Conservation (phyloP, 2,113 vertebrate genomes). For the Pelvicachromis taeniatus region DNA sequence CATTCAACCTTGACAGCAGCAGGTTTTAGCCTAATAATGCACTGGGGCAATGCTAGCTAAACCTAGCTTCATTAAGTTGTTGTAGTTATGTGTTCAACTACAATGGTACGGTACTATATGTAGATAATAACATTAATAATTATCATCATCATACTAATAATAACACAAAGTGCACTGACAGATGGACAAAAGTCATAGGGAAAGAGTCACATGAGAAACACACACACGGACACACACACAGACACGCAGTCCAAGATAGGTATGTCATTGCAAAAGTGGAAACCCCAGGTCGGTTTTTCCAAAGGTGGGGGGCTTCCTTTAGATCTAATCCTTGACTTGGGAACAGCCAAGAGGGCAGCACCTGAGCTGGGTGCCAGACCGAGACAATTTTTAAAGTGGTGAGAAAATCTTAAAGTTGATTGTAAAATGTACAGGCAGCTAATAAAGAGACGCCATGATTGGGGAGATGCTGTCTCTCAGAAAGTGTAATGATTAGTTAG, state of each 20-base stretch:
- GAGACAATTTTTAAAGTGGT: not conserved
- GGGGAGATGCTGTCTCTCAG: rapidly evolving
- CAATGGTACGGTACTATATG: not conserved
- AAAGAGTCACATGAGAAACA: not conserved
- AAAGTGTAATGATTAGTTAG: not conserved
- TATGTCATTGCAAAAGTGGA: too few relatives aligned
- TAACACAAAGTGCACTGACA: not conserved
- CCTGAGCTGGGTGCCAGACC: rapidly evolving
- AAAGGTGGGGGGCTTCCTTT: too few relatives aligned
- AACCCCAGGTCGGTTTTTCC: too few relatives aligned
- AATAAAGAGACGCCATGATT: not conserved
- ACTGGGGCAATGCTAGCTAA: not conserved
- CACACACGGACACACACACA: not conserved
- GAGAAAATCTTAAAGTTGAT: not conserved
- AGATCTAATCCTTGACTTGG: too few relatives aligned
- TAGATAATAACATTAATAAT: not conserved
- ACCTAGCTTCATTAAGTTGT: not conserved
- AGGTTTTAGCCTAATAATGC: not conserved
- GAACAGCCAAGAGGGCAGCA: not conserved
- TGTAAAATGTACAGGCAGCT: not conserved
- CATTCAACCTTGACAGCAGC: not conserved
- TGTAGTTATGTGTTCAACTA: not conserved
- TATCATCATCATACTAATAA: not conserved
- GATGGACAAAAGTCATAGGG: not conserved
- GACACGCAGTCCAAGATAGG: too few relatives aligned